A percentile compares a stretch with the other conserved stretches of the same genome.
Evolutionary conservation across 1,140 invertebrate genomes (phyloP).

Genomic region (Zaprionus capensis): DNA sequence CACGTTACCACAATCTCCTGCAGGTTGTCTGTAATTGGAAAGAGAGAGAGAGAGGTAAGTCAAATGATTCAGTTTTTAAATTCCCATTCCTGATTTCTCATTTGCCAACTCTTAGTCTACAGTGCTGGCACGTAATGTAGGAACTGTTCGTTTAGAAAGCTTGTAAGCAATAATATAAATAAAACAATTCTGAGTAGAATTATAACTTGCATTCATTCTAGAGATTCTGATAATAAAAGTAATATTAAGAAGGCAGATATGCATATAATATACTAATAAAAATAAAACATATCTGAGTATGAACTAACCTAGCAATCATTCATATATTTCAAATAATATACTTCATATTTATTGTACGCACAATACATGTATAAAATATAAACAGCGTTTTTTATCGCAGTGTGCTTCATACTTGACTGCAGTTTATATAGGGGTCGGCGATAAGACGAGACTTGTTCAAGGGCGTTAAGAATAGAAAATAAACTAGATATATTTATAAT

Average conservation of each 20-base stretch:
- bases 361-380: too few species aligned
- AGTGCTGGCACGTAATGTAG: not conserved
- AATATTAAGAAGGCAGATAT: too few species aligned
- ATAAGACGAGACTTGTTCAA: not conserved
- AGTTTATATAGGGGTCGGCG: not conserved
- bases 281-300: too few species aligned
- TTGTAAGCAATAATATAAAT: too few species aligned
- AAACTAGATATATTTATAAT: conserved; percentile 1
- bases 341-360: too few species aligned
- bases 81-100: not conserved
- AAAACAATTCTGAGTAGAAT: too few species aligned
- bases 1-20: conserved; percentile 94
- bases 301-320: too few species aligned
- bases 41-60: not conserved
- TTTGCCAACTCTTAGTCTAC: not conserved
- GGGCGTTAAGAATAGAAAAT: not conserved
- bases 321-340: too few species aligned
- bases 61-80: not conserved
- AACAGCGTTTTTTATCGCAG: not conserved
- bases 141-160: not conserved
- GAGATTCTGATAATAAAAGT: not conserved
- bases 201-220: not conserved
- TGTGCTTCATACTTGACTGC: not conserved
- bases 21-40: conserved; percentile 85
- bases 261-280: too few species aligned